These are phyloP conservation scores for Cynocephalus volans DNA, from an alignment of 2,113 vertebrate genomes.

Conservation along the genomic window DNA sequence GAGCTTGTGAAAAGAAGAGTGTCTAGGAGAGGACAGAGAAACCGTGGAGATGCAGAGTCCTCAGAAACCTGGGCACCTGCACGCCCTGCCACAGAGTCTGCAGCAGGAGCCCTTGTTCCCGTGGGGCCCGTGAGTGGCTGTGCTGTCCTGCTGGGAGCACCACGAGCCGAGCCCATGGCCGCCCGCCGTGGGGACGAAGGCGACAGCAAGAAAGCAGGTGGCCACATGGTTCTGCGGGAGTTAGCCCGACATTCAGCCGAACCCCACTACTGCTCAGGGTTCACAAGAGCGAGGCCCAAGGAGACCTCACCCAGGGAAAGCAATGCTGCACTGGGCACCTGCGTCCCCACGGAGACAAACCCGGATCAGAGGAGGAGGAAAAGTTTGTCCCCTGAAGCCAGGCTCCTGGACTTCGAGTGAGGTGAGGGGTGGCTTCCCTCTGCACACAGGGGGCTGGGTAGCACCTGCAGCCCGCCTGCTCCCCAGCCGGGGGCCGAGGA, in stretches of 20 bases:
- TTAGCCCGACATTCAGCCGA: rapidly evolving
- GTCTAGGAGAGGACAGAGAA: rapidly evolving
- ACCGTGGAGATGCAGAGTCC: rapidly evolving
- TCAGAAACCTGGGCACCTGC: rapidly evolving
- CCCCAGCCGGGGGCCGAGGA: neutral
- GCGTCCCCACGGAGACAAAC: rapidly evolving
- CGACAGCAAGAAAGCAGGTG: neutral
- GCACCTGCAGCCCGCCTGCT: rapidly evolving
- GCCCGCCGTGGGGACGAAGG: rapidly evolving
- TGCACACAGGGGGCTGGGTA: neutral
- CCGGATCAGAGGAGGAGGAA: rapidly evolving
- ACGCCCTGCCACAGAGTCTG: rapidly evolving
- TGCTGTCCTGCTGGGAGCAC: rapidly evolving
- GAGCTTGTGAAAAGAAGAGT: neutral
- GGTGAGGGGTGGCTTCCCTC: neutral
- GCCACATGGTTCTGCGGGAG: too few species aligned
- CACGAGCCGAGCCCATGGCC: rapidly evolving
- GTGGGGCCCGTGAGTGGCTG: rapidly evolving
- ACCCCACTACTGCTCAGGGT: rapidly evolving
- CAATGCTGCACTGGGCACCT: rapidly evolving
- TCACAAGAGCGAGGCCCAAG: neutral
- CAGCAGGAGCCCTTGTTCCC: neutral
- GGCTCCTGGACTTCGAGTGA: rapidly evolving
- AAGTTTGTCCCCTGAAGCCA: rapidly evolving
- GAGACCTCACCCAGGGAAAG: rapidly evolving